Base-by-base conservation (phyloP, 1,140 invertebrate genomes). In the Cherax quadricarinatus region DNA sequence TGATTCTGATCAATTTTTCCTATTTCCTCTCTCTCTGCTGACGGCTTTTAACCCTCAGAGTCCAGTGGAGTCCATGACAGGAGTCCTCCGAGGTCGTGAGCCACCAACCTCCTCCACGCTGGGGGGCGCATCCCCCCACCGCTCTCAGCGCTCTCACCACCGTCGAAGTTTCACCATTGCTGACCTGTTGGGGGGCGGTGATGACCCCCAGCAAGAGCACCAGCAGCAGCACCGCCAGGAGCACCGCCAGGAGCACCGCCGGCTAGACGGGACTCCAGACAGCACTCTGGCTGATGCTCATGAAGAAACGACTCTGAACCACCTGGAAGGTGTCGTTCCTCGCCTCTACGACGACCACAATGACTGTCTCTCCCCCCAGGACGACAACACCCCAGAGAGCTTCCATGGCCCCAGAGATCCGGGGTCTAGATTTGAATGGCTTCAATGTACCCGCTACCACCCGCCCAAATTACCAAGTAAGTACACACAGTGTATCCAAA, bases 361-460 rank as follows among this genome's bases (percentile, higher is more conserved):
- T 21, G 86, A 79, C 75, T 51, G 14, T 14, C 5, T 51, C n/a
- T 24, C 73, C n/a, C 62, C 48, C 0, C 82, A 85, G 9, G 83
- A 60, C 10, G 9, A 30, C 14, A 41, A 41, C 30, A 41, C 60
- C 10, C 48, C 83, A 6, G 49, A 62, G 0, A 9, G 73, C n/a
- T 60, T 57, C 51, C 49, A 78, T 0, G 62, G 73, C 18, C 14
- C 53, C 49, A 16, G 21, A 6, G 89, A 91, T 51, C 89, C 82
- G 5, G 83, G 89, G n/a, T 75, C 70, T 24, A 66, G 89, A 49
- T 91, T 91, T 73, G 82, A 93, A 57, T 97, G 97, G 97, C 94
- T 97, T 53, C 96, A 96, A 86, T 97, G 97, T 94, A 97, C 97
- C 0, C 95, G 97, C 91, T 97, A 97, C 94, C 96, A 96, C 93